Percentiles rank a stretch among this genome's conserved stretches.
These are phyloP conservation scores for Aporrectodea caliginosa DNA, from an alignment of 1,140 invertebrate species.

Conservation along the genomic window DNA sequence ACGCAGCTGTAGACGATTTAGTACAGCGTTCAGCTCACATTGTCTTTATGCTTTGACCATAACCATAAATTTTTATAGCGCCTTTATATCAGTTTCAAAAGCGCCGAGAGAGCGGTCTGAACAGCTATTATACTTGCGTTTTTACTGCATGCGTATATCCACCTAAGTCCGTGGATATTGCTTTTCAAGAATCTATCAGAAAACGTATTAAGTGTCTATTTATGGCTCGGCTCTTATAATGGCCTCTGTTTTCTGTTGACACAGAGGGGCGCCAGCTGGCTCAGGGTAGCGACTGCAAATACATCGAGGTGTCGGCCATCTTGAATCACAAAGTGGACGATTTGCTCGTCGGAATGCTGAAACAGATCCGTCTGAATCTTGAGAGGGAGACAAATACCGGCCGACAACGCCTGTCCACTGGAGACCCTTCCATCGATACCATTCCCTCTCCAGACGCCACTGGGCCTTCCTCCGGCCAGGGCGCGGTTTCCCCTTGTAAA, in stretches of 20 bases:
- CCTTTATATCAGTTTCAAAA: too few relatives aligned
- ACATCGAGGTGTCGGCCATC: conserved; percentile 76
- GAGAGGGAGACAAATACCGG: not conserved
- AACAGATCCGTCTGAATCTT: conserved; percentile 54
- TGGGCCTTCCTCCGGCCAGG: too few relatives aligned
- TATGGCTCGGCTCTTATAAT: too few relatives aligned
- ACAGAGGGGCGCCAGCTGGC: conserved; percentile 58
- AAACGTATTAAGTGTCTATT: too few relatives aligned
- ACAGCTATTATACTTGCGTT: not conserved
- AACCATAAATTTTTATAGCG: not conserved
- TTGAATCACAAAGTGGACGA: conserved; percentile 78
- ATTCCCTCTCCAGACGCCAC: not conserved
- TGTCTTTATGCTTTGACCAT: not conserved
- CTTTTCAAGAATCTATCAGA: too few relatives aligned
- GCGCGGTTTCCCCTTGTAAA: too few relatives aligned
- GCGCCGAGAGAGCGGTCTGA: conserved; percentile 60
- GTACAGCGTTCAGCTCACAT: too few relatives aligned
- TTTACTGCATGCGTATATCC: not conserved
- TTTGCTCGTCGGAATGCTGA: conserved; percentile 70
- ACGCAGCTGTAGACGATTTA: too few relatives aligned
- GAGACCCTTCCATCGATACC: not conserved
- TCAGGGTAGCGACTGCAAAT: conserved; percentile 69
- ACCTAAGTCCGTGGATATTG: too few relatives aligned
- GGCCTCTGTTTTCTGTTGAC: too few relatives aligned
- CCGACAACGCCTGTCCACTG: not conserved